phyloP scores from a whole-genome alignment of 2,113 vertebrate genomes.

The Lucifuga dentata region DNA sequence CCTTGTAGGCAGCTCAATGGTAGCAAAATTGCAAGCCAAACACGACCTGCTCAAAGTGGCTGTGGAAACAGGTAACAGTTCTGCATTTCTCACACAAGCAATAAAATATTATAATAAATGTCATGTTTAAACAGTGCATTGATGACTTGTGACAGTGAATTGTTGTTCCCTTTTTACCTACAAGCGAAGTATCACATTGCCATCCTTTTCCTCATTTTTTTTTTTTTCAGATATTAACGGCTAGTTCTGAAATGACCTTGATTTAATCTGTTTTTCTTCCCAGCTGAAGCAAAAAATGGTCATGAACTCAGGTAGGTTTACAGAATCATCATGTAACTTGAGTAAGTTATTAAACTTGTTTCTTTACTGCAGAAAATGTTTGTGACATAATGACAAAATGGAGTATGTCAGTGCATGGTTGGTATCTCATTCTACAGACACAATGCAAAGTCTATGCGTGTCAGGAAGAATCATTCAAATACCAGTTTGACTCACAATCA shows the following conservation, averaged over 20 bases:
- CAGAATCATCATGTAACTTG: neutral
- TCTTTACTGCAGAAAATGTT: neutral
- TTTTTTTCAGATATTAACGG: too few species aligned
- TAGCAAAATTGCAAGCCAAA: constrained; percentile 86
- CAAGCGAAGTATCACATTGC: neutral
- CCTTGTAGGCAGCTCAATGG: constrained; percentile 80
- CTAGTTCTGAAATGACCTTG: neutral
- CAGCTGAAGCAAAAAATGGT: constrained; percentile 60
- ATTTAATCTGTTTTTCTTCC: constrained; percentile 11
- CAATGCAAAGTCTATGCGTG: constrained; percentile 66
- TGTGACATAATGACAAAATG: neutral
- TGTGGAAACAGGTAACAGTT: constrained; percentile 86
- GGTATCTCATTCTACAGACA: constrained; percentile 61
- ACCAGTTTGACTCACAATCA: constrained; percentile 79
- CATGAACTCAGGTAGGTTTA: constrained; percentile 52
- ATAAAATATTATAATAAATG: neutral
- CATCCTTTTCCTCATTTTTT: neutral
- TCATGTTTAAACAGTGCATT: neutral
- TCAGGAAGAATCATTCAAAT: constrained; percentile 68
- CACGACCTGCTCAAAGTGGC: constrained; percentile 88
- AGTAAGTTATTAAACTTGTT: neutral
- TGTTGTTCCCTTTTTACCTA: neutral
- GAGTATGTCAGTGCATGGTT: neutral
- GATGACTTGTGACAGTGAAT: neutral
- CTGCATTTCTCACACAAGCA: constrained; percentile 26